Base-by-base conservation (phyloP, 2,797 vertebrate species). In the Cheirogaleus major region DNA sequence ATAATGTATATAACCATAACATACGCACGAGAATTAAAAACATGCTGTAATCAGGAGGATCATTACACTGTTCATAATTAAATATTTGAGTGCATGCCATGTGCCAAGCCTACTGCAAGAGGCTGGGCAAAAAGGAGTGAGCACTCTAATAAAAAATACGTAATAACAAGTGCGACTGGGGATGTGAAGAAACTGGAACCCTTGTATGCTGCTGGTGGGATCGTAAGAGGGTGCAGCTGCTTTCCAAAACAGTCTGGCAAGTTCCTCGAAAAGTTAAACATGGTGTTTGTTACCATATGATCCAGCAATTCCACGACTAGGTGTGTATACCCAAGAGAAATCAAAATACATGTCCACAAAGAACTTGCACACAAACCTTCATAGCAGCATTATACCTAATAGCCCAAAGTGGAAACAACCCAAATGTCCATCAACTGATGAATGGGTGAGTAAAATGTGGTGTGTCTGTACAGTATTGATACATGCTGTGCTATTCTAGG, bases 11-110 rank as follows among this genome's bases (percentile, higher is more conserved):
- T 43, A 83, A 13, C 79, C 35, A n/a, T 50, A 79, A 41, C 35
- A 75, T 22, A 22, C 22, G n/a, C 70, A 17, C 1, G 45, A 79
- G 59, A 79, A 50, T 75, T 41, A 20, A 38, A 91, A 45, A 9
- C 72, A 72, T 9, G 27, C 59, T 90, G 27, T 82, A 15, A 59
- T 83, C 69, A 61, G 38, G 20, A 83, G 75, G 48, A 41, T 79
- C 30, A 15, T 57, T 50, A 81, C 32, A n/a, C 78, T 38, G 41
- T 86, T 91, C 63, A 41, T 93, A 41, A 78, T 82, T 86, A 90
- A 92, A 81, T 30, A 78, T 76, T 4, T 32, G 45, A 86, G 63
- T 52, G 11, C 63, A 43, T 30, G 73, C 32, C 78, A 25, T 25
- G 92, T 82, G 83, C 79, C 82, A 70, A 27, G 85, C 50, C n/a